Conservation (phyloP, 2,113 vertebrate species). For the Heptranchias perlo region DNA sequence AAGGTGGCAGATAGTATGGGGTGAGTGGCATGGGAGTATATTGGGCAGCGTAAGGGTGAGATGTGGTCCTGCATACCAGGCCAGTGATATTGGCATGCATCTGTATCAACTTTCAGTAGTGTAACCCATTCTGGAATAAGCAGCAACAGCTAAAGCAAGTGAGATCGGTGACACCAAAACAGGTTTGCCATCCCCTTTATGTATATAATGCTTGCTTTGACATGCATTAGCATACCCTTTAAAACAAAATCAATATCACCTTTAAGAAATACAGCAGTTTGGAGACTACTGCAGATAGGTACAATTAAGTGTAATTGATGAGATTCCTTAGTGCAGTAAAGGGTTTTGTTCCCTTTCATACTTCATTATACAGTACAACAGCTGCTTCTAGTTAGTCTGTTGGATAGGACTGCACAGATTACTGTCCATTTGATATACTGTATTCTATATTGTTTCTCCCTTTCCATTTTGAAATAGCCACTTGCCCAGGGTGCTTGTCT, state of each 20-base stretch:
- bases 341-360: conserved; percentile 5
- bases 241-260: conserved; percentile 25
- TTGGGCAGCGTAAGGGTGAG: background rate
- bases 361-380: conserved; percentile 15
- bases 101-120: background rate
- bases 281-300: conserved; percentile 3
- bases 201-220: background rate
- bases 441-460: background rate
- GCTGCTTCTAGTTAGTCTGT: background rate
- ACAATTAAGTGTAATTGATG: conserved; percentile 30
- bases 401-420: too few relatives aligned
- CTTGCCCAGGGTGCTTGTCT: background rate
- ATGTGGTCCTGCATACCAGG: background rate
- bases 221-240: background rate
- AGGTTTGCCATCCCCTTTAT: background rate
- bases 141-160: background rate
- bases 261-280: conserved; percentile 31
- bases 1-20: background rate
- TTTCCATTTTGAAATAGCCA: background rate
- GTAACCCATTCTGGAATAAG: background rate
- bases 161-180: background rate
- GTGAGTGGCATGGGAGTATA: background rate
- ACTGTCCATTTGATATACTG: background rate
- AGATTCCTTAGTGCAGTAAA: background rate
- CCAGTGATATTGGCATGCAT: background rate